Conservation (phyloP, 2,888 invertebrate species). For the Neoscelio sp. region DNA sequence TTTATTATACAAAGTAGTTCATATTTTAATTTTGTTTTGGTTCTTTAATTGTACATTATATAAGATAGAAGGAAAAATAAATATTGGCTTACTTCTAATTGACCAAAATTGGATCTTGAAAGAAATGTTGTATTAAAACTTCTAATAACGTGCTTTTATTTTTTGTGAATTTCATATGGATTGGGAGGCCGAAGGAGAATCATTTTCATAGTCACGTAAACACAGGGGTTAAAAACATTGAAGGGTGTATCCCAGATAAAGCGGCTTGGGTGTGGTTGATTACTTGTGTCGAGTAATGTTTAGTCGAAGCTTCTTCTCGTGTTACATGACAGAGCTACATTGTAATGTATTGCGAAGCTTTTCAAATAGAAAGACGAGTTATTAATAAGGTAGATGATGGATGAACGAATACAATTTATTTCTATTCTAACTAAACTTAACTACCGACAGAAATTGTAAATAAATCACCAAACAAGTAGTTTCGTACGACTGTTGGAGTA, state of each 20-base stretch:
- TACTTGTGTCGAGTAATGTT: constrained; percentile 58
- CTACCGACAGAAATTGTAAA: no score
- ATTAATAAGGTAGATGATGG: not conserved
- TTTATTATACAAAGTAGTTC: no score
- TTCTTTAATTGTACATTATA: no score
- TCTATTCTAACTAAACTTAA: not conserved
- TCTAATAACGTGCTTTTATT: no score
- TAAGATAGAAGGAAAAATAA: no score
- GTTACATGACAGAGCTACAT: constrained; percentile 14
- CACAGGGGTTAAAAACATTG: constrained; percentile 45
- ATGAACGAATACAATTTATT: not conserved
- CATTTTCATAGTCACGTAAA: constrained; percentile 33
- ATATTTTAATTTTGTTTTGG: no score
- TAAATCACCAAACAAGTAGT: no score
- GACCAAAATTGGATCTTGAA: no score
- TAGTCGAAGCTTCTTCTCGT: constrained; percentile 18
- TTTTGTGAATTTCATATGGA: constrained; percentile 2
- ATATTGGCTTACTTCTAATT: no score
- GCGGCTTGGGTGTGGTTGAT: constrained; percentile 58
- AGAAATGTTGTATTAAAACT: no score
- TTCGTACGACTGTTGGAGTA: no score
- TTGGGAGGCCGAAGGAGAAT: constrained; percentile 7
- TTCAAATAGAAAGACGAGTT: constrained; percentile 21
- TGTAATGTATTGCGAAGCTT: constrained; percentile 10
- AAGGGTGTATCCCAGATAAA: constrained; percentile 61